A percentile compares a stretch with the other conserved stretches of the same genome.
These are phyloP conservation scores for Drosophila merina DNA, from an alignment of 2,888 invertebrate genomes.

Conservation along the genomic window DNA sequence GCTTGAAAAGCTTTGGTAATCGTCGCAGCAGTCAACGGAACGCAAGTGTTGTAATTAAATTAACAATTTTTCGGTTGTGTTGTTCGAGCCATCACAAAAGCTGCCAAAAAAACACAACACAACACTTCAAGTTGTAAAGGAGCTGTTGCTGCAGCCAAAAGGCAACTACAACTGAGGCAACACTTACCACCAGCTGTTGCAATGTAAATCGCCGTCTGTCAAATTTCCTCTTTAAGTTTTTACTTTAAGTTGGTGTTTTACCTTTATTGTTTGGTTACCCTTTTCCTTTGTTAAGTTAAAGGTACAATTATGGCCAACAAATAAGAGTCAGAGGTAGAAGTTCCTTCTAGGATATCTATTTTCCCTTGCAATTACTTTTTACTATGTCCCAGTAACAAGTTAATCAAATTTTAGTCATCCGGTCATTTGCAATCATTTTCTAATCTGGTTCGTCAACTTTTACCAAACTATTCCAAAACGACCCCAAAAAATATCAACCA, in stretches of 20 bases:
- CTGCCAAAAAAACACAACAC: conserved; percentile 47
- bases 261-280: conserved; percentile 9
- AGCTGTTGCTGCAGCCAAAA: conserved; percentile 49
- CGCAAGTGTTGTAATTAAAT: conserved; percentile 75
- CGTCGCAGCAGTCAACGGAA: conserved; percentile 73
- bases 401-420: conserved; percentile 15
- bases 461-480: conserved; percentile 7
- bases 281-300: conserved; percentile 4
- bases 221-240: conserved; percentile 57
- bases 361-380: no score
- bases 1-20: conserved; percentile 65
- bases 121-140: conserved; percentile 31
- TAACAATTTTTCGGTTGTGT: conserved; percentile 68
- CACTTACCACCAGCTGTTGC: conserved; percentile 54
- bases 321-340: no score
- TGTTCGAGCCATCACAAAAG: conserved; percentile 55
- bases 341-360: no score
- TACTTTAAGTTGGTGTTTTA: conserved; percentile 2
- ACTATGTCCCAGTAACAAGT: no score
- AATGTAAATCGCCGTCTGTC: conserved; percentile 67
- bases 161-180: conserved; percentile 25
- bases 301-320: no score
- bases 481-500: conserved; percentile 38
- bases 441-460: not conserved
- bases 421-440: not conserved